Evolutionary conservation across 2,113 vertebrate species (phyloP).

Genomic region (Scomber scombrus): DNA sequence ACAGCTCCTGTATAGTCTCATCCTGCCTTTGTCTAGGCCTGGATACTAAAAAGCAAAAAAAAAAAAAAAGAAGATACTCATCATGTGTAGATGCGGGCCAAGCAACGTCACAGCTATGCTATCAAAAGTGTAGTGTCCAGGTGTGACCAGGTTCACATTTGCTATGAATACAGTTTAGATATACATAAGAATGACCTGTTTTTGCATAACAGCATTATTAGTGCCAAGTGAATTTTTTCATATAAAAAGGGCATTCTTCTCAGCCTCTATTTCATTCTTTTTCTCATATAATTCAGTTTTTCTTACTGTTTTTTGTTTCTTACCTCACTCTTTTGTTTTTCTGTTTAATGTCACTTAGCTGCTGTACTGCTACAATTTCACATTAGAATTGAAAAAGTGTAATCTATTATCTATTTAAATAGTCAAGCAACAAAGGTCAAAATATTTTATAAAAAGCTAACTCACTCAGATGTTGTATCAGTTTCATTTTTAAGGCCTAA

Average conservation of each 20-base stretch:
- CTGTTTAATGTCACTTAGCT: background rate
- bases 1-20: conserved; percentile 63
- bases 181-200: background rate
- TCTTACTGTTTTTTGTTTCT: background rate
- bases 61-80: background rate
- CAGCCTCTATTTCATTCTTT: background rate
- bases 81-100: conserved; percentile 12
- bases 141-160: background rate
- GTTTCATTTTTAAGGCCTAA: conserved; percentile 34
- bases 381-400: background rate
- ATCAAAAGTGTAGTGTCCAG: background rate
- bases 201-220: background rate
- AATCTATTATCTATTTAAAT: background rate
- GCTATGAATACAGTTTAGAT: background rate
- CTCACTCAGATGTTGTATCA: conserved; percentile 1
- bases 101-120: background rate
- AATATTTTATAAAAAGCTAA: background rate
- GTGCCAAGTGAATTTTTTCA: background rate
- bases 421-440: background rate
- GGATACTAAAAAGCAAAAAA: conserved; percentile 16
- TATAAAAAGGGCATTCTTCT: background rate
- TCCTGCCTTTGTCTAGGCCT: conserved; percentile 62
- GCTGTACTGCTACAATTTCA: background rate
- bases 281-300: background rate
- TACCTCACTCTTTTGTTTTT: background rate